These are phyloP conservation scores for Spea multiplicata DNA, from an alignment of 2,113 vertebrate species.

Conservation along the genomic window DNA sequence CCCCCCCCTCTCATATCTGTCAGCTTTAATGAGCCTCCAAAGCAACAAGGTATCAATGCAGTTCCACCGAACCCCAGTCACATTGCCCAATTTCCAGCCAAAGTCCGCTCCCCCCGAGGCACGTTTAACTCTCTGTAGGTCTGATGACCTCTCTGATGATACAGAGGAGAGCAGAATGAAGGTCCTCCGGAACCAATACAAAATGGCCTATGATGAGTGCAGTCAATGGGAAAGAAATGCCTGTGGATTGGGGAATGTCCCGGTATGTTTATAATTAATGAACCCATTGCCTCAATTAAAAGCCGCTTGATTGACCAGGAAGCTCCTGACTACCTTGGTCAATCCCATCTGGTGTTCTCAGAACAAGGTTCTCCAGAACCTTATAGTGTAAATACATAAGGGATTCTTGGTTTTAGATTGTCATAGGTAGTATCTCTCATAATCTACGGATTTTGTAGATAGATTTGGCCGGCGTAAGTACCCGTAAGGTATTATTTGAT, in stretches of 20 bases:
- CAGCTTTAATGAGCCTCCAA: slow-evolving; percentile 39
- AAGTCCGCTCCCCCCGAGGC: slow-evolving; percentile 19
- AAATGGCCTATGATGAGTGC: slow-evolving; percentile 7
- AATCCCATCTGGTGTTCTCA: no score
- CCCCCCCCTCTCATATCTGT: slow-evolving; percentile 38
- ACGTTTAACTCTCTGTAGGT: background rate
- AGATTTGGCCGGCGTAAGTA: no score
- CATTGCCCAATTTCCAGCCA: slow-evolving; percentile 19
- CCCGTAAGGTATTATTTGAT: no score
- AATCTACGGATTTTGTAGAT: no score
- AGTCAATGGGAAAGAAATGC: slow-evolving; percentile 15
- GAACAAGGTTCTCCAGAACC: no score
- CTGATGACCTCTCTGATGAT: background rate
- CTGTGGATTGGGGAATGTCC: background rate
- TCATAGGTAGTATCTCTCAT: no score
- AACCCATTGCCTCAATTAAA: no score
- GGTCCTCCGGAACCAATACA: slow-evolving; percentile 7
- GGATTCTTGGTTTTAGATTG: no score
- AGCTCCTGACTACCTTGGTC: no score
- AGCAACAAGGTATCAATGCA: slow-evolving; percentile 30
- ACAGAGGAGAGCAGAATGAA: slow-evolving; percentile 9
- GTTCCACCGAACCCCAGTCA: slow-evolving; percentile 24
- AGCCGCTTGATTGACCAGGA: no score
- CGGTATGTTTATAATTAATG: background rate
- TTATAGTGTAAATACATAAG: no score